These are phyloP conservation scores for Pycnonotus jocosus DNA, from an alignment of 2,113 vertebrate genomes.

Conservation along the genomic window DNA sequence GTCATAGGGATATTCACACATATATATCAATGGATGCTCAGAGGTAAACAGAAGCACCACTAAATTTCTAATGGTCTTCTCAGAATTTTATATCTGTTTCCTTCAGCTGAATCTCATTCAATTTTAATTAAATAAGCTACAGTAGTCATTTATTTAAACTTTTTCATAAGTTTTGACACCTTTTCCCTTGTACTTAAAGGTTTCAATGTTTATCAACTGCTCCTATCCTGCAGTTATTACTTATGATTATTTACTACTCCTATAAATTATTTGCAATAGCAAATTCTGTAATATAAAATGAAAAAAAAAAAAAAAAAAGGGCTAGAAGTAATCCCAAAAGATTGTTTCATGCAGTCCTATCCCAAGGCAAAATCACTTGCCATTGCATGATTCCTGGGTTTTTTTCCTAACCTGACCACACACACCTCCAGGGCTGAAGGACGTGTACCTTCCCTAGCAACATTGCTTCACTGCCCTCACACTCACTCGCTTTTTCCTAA, in stretches of 20 bases:
- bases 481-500: not conserved
- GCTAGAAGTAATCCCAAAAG: not conserved
- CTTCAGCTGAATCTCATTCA: not conserved
- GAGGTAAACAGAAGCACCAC: not conserved
- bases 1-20: not conserved
- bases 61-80: not conserved
- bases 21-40: not conserved
- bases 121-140: not conserved
- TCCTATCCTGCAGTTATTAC: not conserved
- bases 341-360: not conserved
- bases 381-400: rapidly evolving
- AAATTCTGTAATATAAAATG: not conserved
- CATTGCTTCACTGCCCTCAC: not conserved
- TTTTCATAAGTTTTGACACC: not conserved
- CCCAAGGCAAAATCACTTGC: not conserved
- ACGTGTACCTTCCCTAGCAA: not conserved
- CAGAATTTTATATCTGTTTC: not conserved
- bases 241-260: not conserved
- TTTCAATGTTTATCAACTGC: not conserved
- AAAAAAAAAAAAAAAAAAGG: not conserved
- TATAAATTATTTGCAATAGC: not conserved
- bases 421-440: not conserved
- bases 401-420: not conserved
- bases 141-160: not conserved
- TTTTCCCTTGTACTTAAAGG: not conserved